A percentile compares a stretch with the other conserved stretches of the same genome.
These are phyloP conservation scores for Drosophila nannoptera DNA, from an alignment of 1,140 invertebrate species.

Conservation along the genomic window DNA sequence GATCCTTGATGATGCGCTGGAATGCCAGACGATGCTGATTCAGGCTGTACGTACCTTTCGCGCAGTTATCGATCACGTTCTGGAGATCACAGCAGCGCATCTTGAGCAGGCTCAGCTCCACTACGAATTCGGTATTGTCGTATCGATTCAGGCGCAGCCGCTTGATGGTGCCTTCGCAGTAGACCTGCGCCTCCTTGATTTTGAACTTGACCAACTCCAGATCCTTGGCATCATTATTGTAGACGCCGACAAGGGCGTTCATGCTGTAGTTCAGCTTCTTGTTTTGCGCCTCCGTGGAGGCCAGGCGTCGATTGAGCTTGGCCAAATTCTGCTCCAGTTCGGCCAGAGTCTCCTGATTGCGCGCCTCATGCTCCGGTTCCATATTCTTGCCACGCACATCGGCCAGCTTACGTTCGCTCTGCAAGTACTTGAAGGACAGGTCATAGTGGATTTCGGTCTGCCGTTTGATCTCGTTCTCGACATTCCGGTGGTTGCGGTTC, in stretches of 20 bases:
- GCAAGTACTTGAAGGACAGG: slow-evolving; percentile 66
- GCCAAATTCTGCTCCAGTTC: slow-evolving; percentile 48
- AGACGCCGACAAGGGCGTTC: slow-evolving; percentile 78
- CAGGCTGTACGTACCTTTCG: slow-evolving; percentile 81
- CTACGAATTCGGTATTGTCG: slow-evolving; percentile 81
- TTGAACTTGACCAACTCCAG: slow-evolving; percentile 70
- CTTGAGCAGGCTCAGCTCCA: slow-evolving; percentile 82
- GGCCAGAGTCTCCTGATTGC: slow-evolving; percentile 41
- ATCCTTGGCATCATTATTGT: slow-evolving; percentile 67
- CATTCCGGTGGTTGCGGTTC: slow-evolving; percentile 45
- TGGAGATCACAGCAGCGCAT: slow-evolving; percentile 81
- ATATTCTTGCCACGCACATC: slow-evolving; percentile 35
- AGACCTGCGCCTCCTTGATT: slow-evolving; percentile 79
- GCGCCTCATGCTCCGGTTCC: slow-evolving; percentile 57
- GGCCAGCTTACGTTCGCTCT: slow-evolving; percentile 46
- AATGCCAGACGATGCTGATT: slow-evolving; percentile 82
- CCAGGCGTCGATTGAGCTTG: slow-evolving; percentile 52
- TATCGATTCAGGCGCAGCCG: slow-evolving; percentile 79
- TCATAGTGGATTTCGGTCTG: slow-evolving; percentile 72
- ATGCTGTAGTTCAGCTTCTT: slow-evolving; percentile 81
- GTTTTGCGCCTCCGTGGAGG: slow-evolving; percentile 80
- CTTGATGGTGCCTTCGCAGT: slow-evolving; percentile 81
- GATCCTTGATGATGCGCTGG: slow-evolving; percentile 82
- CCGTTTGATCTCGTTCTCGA: slow-evolving; percentile 53
- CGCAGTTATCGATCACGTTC: slow-evolving; percentile 80